Conservation (phyloP, 2,797 vertebrate species). For the Acipenser transmontanus region DNA sequence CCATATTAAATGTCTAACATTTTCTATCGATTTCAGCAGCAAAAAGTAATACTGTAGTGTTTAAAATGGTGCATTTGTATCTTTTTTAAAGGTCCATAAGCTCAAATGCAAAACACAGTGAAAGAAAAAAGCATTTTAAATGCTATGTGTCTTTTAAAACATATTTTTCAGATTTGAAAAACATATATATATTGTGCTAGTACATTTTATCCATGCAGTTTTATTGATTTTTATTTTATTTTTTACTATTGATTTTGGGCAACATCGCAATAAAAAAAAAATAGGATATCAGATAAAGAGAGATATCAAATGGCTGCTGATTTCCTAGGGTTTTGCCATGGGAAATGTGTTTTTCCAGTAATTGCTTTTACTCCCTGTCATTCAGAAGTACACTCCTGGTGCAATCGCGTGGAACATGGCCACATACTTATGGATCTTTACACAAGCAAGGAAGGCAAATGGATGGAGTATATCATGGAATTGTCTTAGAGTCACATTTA, state of each 20-base stretch:
- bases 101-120: too few relatives aligned
- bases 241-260: neutral
- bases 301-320: conserved; percentile 60
- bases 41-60: too few relatives aligned
- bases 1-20: too few relatives aligned
- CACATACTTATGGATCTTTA: conserved; percentile 28
- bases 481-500: too few relatives aligned
- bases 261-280: neutral
- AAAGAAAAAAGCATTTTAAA: too few relatives aligned
- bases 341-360: conserved; percentile 41
- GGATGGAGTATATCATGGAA: conserved; percentile 22
- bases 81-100: too few relatives aligned
- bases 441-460: conserved; percentile 34
- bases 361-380: conserved; percentile 55
- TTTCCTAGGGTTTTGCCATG: conserved; percentile 60
- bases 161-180: neutral
- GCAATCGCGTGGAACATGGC: conserved; percentile 42
- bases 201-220: neutral
- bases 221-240: neutral
- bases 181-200: neutral
- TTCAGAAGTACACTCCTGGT: conserved; percentile 41
- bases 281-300: conserved; percentile 27
- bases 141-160: too few relatives aligned
- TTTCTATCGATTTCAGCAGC: too few relatives aligned
- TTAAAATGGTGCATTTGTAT: too few relatives aligned